phyloP scores from a whole-genome alignment of 2,797 vertebrate genomes.

The Sylvilagus floridanus region DNA sequence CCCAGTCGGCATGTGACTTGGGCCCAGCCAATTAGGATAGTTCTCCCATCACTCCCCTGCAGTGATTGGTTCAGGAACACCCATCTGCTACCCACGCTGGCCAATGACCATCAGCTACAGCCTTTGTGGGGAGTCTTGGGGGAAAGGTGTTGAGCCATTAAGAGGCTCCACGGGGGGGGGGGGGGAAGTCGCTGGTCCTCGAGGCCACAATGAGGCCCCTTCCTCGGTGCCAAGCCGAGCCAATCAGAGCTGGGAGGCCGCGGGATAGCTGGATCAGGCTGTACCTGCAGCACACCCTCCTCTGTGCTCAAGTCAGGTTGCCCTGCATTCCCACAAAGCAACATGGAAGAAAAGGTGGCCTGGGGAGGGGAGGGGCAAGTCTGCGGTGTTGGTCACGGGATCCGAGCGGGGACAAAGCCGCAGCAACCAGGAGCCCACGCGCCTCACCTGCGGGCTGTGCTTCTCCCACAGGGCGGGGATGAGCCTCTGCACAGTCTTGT shows the following conservation, averaged over 20 bases:
- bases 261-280: neutral
- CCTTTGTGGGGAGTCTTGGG: neutral
- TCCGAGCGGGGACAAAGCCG: neutral
- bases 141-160: neutral
- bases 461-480: constrained; percentile 94
- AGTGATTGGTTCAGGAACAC: neutral
- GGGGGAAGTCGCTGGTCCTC: too few species aligned
- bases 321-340: neutral
- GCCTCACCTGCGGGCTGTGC: constrained; percentile 93
- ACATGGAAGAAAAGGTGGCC: neutral
- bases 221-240: neutral
- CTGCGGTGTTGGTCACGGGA: neutral
- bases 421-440: too few species aligned
- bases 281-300: fast-evolving
- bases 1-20: neutral
- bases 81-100: neutral
- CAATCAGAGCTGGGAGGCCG: neutral
- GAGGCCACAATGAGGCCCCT: neutral
- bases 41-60: neutral
- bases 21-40: neutral
- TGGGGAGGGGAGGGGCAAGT: neutral
- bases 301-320: too few species aligned
- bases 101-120: neutral
- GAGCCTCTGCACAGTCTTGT: constrained; percentile 93
- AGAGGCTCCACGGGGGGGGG: too few species aligned